Evolutionary conservation across 2,113 vertebrate species (phyloP).

Genomic region (Dicerorhinus sumatrensis): DNA sequence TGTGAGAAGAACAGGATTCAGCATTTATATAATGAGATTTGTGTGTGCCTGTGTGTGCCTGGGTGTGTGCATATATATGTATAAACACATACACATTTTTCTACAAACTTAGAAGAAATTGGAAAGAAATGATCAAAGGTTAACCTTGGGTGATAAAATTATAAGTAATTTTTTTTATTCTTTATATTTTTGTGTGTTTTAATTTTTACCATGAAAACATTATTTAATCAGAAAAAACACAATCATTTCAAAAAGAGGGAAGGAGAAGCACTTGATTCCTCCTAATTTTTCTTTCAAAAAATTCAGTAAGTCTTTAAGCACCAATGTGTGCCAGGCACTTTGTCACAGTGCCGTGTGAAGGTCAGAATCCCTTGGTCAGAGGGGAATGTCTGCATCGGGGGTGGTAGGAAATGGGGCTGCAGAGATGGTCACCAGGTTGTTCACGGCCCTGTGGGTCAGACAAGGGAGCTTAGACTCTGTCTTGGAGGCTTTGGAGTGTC

Average conservation of each 20-base stretch:
- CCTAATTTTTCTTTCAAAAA: slow-evolving; percentile 14
- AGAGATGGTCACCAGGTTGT: not conserved
- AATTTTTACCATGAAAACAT: slow-evolving; percentile 14
- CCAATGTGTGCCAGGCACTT: not conserved
- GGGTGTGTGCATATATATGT: not conserved
- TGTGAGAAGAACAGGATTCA: not conserved
- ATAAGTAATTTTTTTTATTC: not conserved
- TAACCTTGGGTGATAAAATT: not conserved
- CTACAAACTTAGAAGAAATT: not conserved
- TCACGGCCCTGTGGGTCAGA: not conserved
- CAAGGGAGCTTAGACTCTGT: not conserved
- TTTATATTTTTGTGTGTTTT: not conserved
- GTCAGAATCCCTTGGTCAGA: not conserved
- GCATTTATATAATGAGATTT: not conserved
- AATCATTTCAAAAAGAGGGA: not conserved
- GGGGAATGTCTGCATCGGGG: not conserved
- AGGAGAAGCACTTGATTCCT: not conserved
- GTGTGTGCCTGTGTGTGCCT: not conserved
- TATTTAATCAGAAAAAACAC: not conserved
- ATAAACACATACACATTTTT: not conserved
- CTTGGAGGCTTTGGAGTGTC: not conserved
- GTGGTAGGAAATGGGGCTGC: not conserved
- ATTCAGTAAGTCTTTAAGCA: not conserved
- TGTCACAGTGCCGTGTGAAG: not conserved
- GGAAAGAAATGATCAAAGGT: not conserved